A percentile compares a stretch with the other conserved stretches of the same genome.
These are phyloP conservation scores for Brachyalestes nurse DNA, from an alignment of 2,797 vertebrate genomes.

Conservation along the genomic window DNA sequence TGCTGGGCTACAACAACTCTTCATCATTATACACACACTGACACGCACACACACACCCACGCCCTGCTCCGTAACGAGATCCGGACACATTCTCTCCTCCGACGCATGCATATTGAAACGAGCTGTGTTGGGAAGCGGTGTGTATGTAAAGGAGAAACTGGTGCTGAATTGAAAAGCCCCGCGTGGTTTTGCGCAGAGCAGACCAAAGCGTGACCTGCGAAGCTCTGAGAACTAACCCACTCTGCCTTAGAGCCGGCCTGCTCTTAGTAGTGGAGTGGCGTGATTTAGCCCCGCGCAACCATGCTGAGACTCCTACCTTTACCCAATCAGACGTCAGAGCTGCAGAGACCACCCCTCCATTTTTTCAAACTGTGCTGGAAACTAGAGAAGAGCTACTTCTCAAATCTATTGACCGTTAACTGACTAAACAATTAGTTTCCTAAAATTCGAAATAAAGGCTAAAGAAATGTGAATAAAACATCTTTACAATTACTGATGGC, in stretches of 20 bases:
- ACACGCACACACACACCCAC: slow-evolving; percentile 12
- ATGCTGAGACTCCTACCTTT: slow-evolving; percentile 50
- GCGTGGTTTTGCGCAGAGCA: background rate
- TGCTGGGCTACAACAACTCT: slow-evolving; percentile 18
- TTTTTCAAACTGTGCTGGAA: slow-evolving; percentile 62
- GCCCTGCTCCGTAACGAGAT: background rate
- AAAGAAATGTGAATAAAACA: too few species aligned
- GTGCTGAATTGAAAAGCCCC: background rate
- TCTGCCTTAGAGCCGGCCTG: background rate
- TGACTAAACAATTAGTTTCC: too few species aligned
- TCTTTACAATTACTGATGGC: too few species aligned
- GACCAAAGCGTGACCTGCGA: background rate
- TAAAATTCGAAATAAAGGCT: too few species aligned
- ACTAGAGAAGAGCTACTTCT: slow-evolving; percentile 15
- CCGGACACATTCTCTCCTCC: background rate
- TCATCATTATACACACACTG: slow-evolving; percentile 11
- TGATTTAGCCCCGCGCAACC: slow-evolving; percentile 25
- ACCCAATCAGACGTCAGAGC: slow-evolving; percentile 62
- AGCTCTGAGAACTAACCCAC: background rate
- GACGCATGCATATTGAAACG: background rate
- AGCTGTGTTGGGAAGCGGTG: background rate
- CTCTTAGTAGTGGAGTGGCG: slow-evolving; percentile 49
- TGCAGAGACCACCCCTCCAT: slow-evolving; percentile 46
- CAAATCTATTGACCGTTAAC: too few species aligned
- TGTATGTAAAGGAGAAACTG: background rate